Conservation (phyloP, 1,140 invertebrate genomes). For the Bombus cullumanus region DNA sequence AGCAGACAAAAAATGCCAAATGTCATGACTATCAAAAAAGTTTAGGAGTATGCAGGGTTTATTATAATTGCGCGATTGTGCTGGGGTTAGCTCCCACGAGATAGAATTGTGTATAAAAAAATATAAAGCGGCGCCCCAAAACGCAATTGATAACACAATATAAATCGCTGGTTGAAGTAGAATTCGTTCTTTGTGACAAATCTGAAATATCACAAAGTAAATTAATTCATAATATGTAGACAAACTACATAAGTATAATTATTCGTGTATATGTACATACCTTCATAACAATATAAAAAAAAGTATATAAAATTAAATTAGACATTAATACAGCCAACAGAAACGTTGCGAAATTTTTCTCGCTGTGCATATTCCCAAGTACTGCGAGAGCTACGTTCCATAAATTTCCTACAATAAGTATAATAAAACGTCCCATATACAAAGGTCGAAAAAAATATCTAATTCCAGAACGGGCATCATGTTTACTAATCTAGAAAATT, state of each 20-base stretch:
- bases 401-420: slow-evolving; percentile 87
- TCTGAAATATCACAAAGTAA: slow-evolving; percentile 80
- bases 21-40: slow-evolving; percentile 94
- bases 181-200: slow-evolving; percentile 88
- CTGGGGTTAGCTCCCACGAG: slow-evolving; percentile 92
- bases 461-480: slow-evolving; percentile 73
- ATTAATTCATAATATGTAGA: slow-evolving; percentile 23
- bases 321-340: slow-evolving; percentile 92
- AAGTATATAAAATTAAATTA: slow-evolving; percentile 92
- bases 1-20: slow-evolving; percentile 95
- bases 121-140: slow-evolving; percentile 88
- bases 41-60: slow-evolving; percentile 88
- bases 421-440: slow-evolving; percentile 82
- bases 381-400: slow-evolving; percentile 90
- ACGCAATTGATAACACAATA: slow-evolving; percentile 85
- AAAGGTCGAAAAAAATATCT: slow-evolving; percentile 72
- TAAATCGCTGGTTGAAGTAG: slow-evolving; percentile 86
- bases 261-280: slow-evolving; percentile 79
- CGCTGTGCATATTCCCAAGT: slow-evolving; percentile 86
- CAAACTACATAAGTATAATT: background rate
- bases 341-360: slow-evolving; percentile 92
- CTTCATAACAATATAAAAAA: slow-evolving; percentile 95
- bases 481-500: slow-evolving; percentile 72
- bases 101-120: slow-evolving; percentile 91
- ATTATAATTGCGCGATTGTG: slow-evolving; percentile 90